phyloP scores from a whole-genome alignment of 2,113 vertebrate genomes.

The Eptesicus fuscus region DNA sequence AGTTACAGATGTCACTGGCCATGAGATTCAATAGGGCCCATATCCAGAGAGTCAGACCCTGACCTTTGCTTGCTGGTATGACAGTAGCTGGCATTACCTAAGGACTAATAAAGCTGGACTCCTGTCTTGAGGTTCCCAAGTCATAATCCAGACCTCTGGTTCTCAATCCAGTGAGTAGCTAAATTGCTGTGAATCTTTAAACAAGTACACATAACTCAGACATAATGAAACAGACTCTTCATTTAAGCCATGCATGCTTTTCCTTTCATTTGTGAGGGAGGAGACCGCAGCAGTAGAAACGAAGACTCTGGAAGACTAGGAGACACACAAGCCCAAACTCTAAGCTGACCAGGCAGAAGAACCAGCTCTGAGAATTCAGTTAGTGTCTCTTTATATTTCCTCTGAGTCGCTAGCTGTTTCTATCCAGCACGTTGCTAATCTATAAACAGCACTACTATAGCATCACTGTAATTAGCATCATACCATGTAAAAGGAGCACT shows the following conservation, averaged over 20 bases:
- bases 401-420: not conserved
- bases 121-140: not conserved
- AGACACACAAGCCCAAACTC: not conserved
- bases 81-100: not conserved
- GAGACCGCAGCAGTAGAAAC: not conserved
- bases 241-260: not conserved
- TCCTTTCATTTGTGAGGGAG: not conserved
- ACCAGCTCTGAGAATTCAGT: not conserved
- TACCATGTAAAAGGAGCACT: not conserved
- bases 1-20: not conserved
- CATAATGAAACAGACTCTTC: not conserved
- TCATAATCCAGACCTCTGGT: not conserved
- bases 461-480: constrained; percentile 12
- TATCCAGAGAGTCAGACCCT: no score
- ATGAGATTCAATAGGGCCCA: not conserved
- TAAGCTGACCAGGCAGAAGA: not conserved
- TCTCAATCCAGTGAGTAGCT: not conserved
- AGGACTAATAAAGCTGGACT: not conserved
- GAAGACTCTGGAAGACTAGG: not conserved
- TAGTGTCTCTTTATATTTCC: not conserved
- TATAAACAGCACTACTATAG: not conserved
- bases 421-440: not conserved
- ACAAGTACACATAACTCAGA: not conserved
- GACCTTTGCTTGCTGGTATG: not conserved
- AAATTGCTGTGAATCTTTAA: not conserved